A percentile compares a stretch with the other conserved stretches of the same genome.
Conservation (phyloP, 2,888 invertebrate genomes). For the Cephus pygmeus region DNA sequence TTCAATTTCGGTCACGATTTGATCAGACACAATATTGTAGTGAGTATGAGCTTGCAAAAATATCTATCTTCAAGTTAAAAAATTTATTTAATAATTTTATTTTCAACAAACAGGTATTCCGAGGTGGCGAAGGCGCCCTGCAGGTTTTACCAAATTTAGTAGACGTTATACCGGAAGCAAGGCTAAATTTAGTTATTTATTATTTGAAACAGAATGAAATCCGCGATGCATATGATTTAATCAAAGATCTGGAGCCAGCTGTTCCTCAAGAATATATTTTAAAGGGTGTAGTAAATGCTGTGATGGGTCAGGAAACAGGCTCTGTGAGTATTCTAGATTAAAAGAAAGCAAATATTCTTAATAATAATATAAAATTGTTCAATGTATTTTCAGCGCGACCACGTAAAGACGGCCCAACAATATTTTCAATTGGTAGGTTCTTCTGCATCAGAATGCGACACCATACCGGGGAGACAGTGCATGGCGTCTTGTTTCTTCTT, state of each 20-base stretch:
- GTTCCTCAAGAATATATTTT: slow-evolving; percentile 96
- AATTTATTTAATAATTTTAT: neutral
- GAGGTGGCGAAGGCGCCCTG: slow-evolving; percentile 92
- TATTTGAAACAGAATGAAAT: slow-evolving; percentile 90
- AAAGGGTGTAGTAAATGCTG: slow-evolving; percentile 95
- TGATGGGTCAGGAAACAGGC: slow-evolving; percentile 90
- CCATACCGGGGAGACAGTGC: slow-evolving; percentile 96
- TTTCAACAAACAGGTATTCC: slow-evolving; percentile 72
- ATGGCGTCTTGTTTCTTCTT: slow-evolving; percentile 98
- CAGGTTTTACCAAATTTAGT: slow-evolving; percentile 92
- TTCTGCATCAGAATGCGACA: slow-evolving; percentile 96
- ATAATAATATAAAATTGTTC: slow-evolving; percentile 2
- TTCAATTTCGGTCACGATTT: slow-evolving; percentile 88
- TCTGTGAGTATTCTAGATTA: slow-evolving; percentile 74
- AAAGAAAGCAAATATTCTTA: neutral
- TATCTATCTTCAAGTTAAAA: neutral
- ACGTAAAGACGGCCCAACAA: slow-evolving; percentile 94
- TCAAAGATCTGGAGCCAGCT: slow-evolving; percentile 92
- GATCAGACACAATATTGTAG: slow-evolving; percentile 94
- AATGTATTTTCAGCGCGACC: slow-evolving; percentile 79
- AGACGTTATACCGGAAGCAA: slow-evolving; percentile 96
- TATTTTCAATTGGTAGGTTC: slow-evolving; percentile 97
- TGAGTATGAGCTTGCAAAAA: slow-evolving; percentile 27
- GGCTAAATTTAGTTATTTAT: slow-evolving; percentile 95
- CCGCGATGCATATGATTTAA: slow-evolving; percentile 86